Base-by-base conservation (phyloP, 2,888 invertebrate genomes). In the Volucella zonaria region DNA sequence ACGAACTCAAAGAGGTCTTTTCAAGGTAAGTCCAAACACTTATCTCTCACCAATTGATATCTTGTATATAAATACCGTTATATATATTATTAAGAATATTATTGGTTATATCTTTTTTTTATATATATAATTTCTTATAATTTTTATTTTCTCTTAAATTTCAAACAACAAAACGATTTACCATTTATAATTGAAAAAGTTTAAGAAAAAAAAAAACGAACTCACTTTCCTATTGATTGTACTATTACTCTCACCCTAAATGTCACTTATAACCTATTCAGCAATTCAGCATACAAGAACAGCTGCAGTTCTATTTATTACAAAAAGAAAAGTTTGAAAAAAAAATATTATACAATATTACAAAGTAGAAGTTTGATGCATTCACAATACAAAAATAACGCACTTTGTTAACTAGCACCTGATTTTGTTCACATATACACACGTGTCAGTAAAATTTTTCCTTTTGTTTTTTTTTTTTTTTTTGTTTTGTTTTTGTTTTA, bases 1-100 rank as follows among this genome's bases (percentile, higher is more conserved):
- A 99, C 92, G 99, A 99, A 93, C 95, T 99, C 89, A 98, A 98
- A 94, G 98, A 98, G 93, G 96, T 99, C 91, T 98, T 99, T 93
- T 96, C 96, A 95, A 98, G 98, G 98, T 98, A 93, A 93, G 93
- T 86, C n/a, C 10, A 42, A 87, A 80, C 64, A 61, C 73, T 73
- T 59, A 61, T 68, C 15, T 40, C 18, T 9, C 9, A 31, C 1
- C 31, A 6, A 31, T 31, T n/a, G n/a, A 58, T 3, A 4, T 51
- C n/a, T 43, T 59, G 18, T 52, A 71, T 54, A 61, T 43, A 61
- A 12, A 59, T 40, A 4, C 12, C 12, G 0, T 1, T 2, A 67
- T n/a, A 31, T 2, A 67, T n/a, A 31, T 31, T 31, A 31, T 31
- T 6, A 4, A 6, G 6, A 31, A 31, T 31, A 52, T 38, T 15